Conservation (phyloP, 2,113 vertebrate genomes). For the Corydoras maculifer region DNA sequence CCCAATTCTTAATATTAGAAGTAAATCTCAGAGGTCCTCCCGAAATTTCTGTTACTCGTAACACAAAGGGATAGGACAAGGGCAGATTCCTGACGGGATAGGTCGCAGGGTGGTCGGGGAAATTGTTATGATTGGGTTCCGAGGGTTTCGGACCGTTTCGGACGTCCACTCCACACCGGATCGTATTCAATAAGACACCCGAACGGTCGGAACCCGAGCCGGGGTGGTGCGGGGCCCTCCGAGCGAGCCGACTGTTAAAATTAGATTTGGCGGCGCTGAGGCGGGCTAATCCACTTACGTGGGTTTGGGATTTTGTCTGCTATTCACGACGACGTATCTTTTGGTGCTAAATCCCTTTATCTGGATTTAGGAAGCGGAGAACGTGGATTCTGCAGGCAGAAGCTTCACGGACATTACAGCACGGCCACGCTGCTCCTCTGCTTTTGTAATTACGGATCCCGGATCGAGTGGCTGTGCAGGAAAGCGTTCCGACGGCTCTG, state of each 20-base stretch:
- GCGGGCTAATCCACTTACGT: conserved; percentile 36
- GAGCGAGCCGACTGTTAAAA: conserved; percentile 19
- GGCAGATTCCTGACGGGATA: too few relatives aligned
- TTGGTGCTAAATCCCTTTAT: conserved; percentile 42
- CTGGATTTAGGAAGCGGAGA: conserved; percentile 41
- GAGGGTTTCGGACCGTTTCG: neutral
- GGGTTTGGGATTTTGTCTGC: conserved; percentile 29
- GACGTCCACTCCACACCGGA: conserved; percentile 25
- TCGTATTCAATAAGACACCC: conserved; percentile 25
- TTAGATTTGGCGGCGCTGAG: conserved; percentile 29
- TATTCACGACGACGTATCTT: conserved; percentile 36
- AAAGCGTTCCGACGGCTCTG: too few relatives aligned
- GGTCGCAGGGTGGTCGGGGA: too few relatives aligned
- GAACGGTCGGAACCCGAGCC: conserved; percentile 33
- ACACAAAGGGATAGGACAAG: too few relatives aligned
- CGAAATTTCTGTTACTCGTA: too few relatives aligned
- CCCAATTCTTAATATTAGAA: too few relatives aligned
- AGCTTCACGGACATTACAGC: conserved; percentile 9
- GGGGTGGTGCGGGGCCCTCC: neutral
- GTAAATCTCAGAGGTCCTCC: too few relatives aligned
- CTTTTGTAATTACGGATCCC: conserved; percentile 4
- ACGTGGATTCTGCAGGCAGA: conserved; percentile 30
- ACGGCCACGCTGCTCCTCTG: neutral
- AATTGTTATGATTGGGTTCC: too few relatives aligned
- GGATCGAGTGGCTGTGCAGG: neutral